A percentile compares a stretch with the other conserved stretches of the same genome.
These are phyloP conservation scores for Astreopora myriophthalma DNA, from an alignment of 64 coral and sea anemone genomes.

Conservation along the genomic window DNA sequence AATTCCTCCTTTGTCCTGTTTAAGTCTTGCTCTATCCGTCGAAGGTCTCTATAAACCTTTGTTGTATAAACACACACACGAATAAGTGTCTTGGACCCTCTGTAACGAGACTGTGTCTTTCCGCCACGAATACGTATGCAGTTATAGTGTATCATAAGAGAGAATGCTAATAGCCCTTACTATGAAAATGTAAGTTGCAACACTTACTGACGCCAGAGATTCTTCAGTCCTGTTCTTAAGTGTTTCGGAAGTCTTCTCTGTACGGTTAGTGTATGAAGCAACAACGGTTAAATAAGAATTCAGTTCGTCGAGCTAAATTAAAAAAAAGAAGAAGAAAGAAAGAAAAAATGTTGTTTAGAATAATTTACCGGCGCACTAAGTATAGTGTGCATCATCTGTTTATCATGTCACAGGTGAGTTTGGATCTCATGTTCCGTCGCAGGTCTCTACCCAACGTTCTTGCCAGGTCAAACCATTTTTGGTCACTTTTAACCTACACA, in stretches of 20 bases:
- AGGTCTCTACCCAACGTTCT: too few species aligned
- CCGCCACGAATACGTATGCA: too few species aligned
- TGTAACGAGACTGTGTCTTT: too few species aligned
- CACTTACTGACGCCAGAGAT: background rate
- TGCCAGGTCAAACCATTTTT: too few species aligned
- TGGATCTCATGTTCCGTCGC: too few species aligned
- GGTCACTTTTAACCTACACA: too few species aligned
- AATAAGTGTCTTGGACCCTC: too few species aligned
- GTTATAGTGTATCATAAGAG: too few species aligned
- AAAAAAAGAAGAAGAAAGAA: background rate
- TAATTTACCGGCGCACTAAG: too few species aligned
- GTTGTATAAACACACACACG: too few species aligned
- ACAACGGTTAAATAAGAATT: background rate
- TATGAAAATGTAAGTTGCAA: background rate
- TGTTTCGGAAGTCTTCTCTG: background rate
- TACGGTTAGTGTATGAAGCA: background rate
- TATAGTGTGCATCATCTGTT: too few species aligned
- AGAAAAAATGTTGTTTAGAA: background rate
- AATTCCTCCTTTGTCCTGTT: background rate
- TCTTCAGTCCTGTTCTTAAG: background rate
- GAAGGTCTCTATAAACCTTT: background rate
- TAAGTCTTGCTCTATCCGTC: background rate
- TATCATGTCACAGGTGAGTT: too few species aligned
- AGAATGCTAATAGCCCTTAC: background rate
- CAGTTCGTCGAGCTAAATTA: background rate